Percentiles rank a stretch among this genome's conserved stretches.
Evolutionary conservation across 1,140 invertebrate species (phyloP).

Genomic region (Homarus americanus): DNA sequence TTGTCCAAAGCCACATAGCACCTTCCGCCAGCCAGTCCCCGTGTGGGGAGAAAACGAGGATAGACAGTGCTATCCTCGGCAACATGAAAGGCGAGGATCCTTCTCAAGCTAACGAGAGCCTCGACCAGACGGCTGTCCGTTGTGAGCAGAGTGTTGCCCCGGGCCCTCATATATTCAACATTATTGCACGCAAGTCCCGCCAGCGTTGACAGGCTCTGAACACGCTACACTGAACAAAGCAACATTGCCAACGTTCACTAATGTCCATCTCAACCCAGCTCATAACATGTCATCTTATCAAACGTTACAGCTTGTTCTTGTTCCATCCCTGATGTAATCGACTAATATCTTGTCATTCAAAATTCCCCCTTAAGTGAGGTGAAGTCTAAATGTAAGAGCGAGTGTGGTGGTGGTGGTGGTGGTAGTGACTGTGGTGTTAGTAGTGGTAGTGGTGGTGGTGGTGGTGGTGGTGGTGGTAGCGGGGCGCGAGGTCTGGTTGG

Average conservation of each 20-base stretch:
- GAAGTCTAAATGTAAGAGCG: too few relatives aligned
- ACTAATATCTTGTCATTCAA: too few relatives aligned
- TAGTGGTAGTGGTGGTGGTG: too few relatives aligned
- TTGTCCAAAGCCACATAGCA: slow-evolving; percentile 9
- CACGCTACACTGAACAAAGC: slow-evolving; percentile 58
- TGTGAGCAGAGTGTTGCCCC: slow-evolving; percentile 17
- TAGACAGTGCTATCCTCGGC: slow-evolving; percentile 18
- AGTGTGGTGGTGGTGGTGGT: too few relatives aligned
- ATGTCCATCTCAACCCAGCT: too few relatives aligned
- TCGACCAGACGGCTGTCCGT: neutral
- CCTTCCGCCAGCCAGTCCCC: neutral
- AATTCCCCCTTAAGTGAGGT: too few relatives aligned
- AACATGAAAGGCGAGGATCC: neutral
- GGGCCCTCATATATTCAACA: slow-evolving; percentile 56
- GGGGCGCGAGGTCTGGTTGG: neutral
- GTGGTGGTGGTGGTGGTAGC: neutral
- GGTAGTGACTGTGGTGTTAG: too few relatives aligned
- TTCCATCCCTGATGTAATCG: too few relatives aligned
- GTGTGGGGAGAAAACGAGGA: slow-evolving; percentile 22
- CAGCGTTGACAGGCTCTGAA: slow-evolving; percentile 52
- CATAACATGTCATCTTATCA: too few relatives aligned
- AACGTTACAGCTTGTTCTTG: too few relatives aligned
- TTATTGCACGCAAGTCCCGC: slow-evolving; percentile 64
- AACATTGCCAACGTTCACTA: slow-evolving; percentile 39
- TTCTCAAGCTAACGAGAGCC: neutral